phyloP scores from a whole-genome alignment of 2,797 vertebrate genomes.

The Crenuchus spilurus region DNA sequence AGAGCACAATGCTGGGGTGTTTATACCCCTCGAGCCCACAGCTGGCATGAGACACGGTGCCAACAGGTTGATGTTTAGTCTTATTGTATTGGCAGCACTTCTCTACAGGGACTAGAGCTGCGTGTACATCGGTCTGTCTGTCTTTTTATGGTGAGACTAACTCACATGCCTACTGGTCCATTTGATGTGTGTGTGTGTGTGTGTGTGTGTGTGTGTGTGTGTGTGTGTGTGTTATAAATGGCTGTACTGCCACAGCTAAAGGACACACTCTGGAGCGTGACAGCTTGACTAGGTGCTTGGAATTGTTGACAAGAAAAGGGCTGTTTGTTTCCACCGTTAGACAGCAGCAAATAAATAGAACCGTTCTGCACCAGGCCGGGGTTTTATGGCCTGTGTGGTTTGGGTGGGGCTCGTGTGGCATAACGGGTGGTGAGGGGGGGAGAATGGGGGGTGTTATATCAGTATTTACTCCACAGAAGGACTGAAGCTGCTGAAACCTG shows the following conservation, averaged over 20 bases:
- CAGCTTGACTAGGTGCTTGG: conserved; percentile 51
- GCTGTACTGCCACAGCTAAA: conserved; percentile 54
- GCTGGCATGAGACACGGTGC: too few relatives aligned
- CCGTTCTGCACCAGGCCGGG: conserved; percentile 14
- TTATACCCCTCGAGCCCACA: too few relatives aligned
- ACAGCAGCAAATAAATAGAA: conserved; percentile 37
- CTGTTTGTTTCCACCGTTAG: conserved; percentile 54
- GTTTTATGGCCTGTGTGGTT: neutral
- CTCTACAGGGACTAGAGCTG: too few relatives aligned
- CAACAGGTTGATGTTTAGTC: too few relatives aligned
- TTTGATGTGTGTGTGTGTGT: neutral
- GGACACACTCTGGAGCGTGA: conserved; percentile 55
- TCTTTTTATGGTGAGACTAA: neutral
- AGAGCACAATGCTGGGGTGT: too few relatives aligned
- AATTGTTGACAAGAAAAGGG: conserved; percentile 57
- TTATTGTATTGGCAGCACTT: too few relatives aligned
- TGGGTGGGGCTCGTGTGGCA: neutral
- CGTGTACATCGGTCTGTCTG: neutral
- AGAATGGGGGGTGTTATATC: too few relatives aligned
- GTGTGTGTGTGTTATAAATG: conserved; percentile 10
- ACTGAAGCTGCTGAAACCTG: too few relatives aligned
- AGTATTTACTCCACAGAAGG: too few relatives aligned
- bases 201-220: conserved; percentile 14
- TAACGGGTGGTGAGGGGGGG: too few relatives aligned
- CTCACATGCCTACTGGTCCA: too few relatives aligned